A percentile compares a stretch with the other conserved stretches of the same genome.
Conservation (phyloP, 2,888 invertebrate genomes). For the Brachycybe producta region DNA sequence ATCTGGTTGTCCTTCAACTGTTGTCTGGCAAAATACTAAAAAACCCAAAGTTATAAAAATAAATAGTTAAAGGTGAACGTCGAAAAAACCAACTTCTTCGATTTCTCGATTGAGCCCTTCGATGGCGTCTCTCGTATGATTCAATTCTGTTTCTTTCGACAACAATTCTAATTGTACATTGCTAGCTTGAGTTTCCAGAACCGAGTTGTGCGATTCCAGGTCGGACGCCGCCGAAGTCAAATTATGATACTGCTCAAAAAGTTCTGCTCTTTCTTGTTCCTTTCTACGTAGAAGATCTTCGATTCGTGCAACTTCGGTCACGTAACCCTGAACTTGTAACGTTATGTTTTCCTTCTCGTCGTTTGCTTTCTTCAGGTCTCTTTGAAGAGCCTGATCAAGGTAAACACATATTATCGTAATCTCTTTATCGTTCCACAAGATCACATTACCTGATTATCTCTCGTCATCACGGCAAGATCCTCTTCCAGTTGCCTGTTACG, state of each 20-base stretch:
- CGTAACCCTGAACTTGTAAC: slow-evolving; percentile 7
- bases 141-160: slow-evolving; percentile 32
- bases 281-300: slow-evolving; percentile 6
- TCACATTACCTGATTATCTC: slow-evolving; percentile 9
- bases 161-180: slow-evolving; percentile 33
- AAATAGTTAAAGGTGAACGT: background rate
- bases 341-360: slow-evolving; percentile 4
- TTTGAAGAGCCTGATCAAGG: background rate
- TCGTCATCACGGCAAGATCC: slow-evolving; percentile 9
- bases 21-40: slow-evolving; percentile 18
- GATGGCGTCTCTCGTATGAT: slow-evolving; percentile 30
- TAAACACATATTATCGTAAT: background rate
- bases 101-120: slow-evolving; percentile 26
- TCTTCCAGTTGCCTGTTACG: slow-evolving; percentile 1
- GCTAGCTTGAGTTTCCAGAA: slow-evolving; percentile 34
- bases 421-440: background rate
- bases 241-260: slow-evolving; percentile 2
- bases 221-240: background rate
- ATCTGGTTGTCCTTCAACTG: slow-evolving; percentile 20
- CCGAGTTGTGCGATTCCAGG: slow-evolving; percentile 32
- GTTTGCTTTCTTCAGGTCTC: background rate
- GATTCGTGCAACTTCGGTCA: slow-evolving; percentile 4
- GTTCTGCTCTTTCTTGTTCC: slow-evolving; percentile 12
- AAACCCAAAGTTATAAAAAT: slow-evolving; percentile 2
- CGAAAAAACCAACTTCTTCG: slow-evolving; percentile 15